Evolutionary conservation across 2,113 vertebrate genomes (phyloP), one percentile per base, ranked within the genome.

Genomic region (Pseudorasbora parva): DNA sequence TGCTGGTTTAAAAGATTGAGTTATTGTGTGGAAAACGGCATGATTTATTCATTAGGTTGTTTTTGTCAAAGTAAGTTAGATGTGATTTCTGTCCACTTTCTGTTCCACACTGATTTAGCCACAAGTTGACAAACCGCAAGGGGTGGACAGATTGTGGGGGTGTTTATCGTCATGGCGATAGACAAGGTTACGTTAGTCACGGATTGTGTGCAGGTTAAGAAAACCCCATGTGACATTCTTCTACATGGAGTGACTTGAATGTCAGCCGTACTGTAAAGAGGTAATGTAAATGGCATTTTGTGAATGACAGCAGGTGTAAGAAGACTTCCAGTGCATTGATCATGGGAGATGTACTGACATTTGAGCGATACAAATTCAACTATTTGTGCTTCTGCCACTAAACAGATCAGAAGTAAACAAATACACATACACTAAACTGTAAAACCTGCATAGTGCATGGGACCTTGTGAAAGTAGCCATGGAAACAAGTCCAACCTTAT

Each of bases 391-490:
- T 76, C 5, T 45, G 56, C 76, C 2, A 21, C 33, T 60, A 64
- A 45, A 45, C 57, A 27, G 57, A 59, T 72, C 5, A n/a, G 23
- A 72, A 8, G 33, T 72, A 21, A 72, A 68, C 27, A 68, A 68
- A 41, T 21, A 41, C 2, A 11, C 64, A 37, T 8, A 5, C 41
- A 62, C 17, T 30, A 49, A 66, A 66, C 7, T 0, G 21, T 6
- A 45, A 23, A 19, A 83, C 47, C 73, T 77, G 45, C 47, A 25
- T 19, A 64, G 37, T 45, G 25, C 33, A 69, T 56, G 62, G 54
- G 82, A 57, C 66, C 33, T 84, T 76, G 62, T 68, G 30, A 79
- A 84, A 54, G 72, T 85, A 85, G 71, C 69, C 83, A 85, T 81
- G 77, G 77, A 60, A 80, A 85, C 83, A 41, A 80, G 30, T 66